These are phyloP conservation scores for Mobula birostris DNA, from an alignment of 2,113 vertebrate species.

Conservation along the genomic window DNA sequence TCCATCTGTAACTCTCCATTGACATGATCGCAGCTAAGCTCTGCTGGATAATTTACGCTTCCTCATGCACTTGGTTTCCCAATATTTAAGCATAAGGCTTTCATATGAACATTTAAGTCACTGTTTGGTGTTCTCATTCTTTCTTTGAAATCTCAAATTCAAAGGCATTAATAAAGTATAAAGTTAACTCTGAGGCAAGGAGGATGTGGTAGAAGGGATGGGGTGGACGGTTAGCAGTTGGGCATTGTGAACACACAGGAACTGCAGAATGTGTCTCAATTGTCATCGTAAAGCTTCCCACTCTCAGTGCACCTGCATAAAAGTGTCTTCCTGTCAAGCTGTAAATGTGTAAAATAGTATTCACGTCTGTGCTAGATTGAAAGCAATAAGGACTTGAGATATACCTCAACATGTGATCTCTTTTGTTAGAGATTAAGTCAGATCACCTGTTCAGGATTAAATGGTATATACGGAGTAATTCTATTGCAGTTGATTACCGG, in stretches of 20 bases:
- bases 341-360: neutral
- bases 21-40: neutral
- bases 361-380: neutral
- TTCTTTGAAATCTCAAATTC: neutral
- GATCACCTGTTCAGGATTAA: too few relatives aligned
- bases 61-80: neutral
- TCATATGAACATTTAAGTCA: neutral
- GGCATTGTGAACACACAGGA: too few relatives aligned
- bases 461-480: neutral
- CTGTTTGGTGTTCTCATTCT: neutral
- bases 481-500: neutral
- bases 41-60: neutral
- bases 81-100: neutral
- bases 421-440: too few relatives aligned
- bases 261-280: too few relatives aligned
- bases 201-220: too few relatives aligned
- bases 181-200: too few relatives aligned
- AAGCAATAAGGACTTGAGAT: neutral
- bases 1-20: neutral
- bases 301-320: neutral
- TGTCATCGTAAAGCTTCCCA: neutral
- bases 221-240: too few relatives aligned
- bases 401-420: too few relatives aligned
- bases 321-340: neutral
- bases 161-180: neutral